Percentiles rank a stretch among this genome's conserved stretches.
These are phyloP conservation scores for Bos taurus DNA, from an alignment of 2,113 vertebrate genomes.

Conservation along the genomic window ARS-UCD2.0 NC_037357.1:75277501-75278000, in stretches of 20 bases:
- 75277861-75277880: neutral
- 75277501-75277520: slow-evolving; percentile 55
- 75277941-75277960: neutral
- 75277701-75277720: neutral
- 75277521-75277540: slow-evolving; percentile 41
- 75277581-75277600: slow-evolving; percentile 70
- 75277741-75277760: neutral
- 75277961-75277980: too few species aligned
- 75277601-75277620: neutral
- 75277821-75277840: neutral
- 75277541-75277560: slow-evolving; percentile 59
- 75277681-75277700: slow-evolving; percentile 15
- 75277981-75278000: neutral
- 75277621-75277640: neutral
- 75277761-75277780: neutral
- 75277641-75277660: slow-evolving; percentile 3
- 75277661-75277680: neutral
- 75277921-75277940: neutral
- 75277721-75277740: neutral
- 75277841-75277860: neutral
- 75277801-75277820: neutral
- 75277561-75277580: slow-evolving; percentile 57
- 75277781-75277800: neutral
- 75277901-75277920: neutral
- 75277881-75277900: neutral